Evolutionary conservation across 2,113 vertebrate species (phyloP).

Genomic region (Odocoileus virginianus): DNA sequence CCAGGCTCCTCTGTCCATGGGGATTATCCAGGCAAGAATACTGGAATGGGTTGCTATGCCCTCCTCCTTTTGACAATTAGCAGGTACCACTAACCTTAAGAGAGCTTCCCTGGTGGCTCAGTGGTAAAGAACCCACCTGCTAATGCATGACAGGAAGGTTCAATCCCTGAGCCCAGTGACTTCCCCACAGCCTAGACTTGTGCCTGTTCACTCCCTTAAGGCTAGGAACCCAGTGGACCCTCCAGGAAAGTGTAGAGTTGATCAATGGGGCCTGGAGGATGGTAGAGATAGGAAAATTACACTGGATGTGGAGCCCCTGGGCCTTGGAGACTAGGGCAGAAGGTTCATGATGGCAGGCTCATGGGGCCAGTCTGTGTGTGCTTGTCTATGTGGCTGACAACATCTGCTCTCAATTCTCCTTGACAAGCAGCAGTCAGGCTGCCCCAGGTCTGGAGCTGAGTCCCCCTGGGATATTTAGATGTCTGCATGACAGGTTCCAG

Average conservation of each 20-base stretch:
- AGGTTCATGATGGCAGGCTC: background rate
- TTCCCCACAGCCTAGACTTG: conserved; percentile 65
- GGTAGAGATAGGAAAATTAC: background rate
- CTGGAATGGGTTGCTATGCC: no score
- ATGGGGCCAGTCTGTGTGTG: fast-evolving
- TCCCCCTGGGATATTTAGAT: fast-evolving
- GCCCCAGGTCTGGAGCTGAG: background rate
- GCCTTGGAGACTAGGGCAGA: background rate
- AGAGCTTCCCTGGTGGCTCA: background rate
- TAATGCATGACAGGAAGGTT: background rate
- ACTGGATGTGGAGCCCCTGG: background rate
- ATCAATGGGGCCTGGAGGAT: background rate
- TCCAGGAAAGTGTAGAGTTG: background rate
- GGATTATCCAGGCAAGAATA: no score
- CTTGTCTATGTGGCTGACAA: fast-evolving
- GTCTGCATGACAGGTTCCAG: background rate
- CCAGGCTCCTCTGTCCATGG: no score
- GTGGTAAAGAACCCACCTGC: background rate
- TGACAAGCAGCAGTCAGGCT: background rate
- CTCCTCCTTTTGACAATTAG: no score
- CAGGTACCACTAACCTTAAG: background rate
- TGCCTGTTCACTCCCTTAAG: conserved; percentile 65
- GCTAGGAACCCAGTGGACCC: background rate
- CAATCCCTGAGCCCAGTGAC: background rate
- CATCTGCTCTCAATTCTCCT: fast-evolving